Evolutionary conservation across 2,797 vertebrate species (phyloP), one percentile per base, ranked within the genome.

Genomic region (Acrossocheilus fasciatus): DNA sequence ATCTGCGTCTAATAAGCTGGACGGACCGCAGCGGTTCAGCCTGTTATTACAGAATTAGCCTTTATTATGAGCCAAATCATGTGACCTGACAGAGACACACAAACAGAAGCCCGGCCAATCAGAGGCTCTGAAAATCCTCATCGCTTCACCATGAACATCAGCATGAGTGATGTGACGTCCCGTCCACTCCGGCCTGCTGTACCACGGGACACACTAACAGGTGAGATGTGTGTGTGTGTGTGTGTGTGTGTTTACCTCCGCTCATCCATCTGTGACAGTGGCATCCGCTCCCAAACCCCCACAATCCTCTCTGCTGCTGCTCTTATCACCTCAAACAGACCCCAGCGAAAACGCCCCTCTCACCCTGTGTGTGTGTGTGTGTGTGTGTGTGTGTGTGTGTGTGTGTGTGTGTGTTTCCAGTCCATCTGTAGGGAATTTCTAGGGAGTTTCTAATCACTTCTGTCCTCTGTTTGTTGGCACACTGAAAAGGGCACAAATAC

Each of bases 401-500:
- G 41, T 82, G 23, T 81, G 54, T 83, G 66, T 59, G 45, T 82
- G 26, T 70, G 64, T 70, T 43, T 72, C 36, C 52, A 1, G 54
- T 80, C 6, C 43, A 15, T 87, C 73, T 70, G 62, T n/a, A 62
- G 70, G 69, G 70, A 59, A 62, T 83, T 81, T 81, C 78, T 68
- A 66, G 59, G 70, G 82, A 83, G 82, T 83, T 83, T 83, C 70
- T 75, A 83, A 83, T 75, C 82, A 73, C 52, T 18, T 50, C 62
- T 73, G 39, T 34, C n/a, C 66, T 47, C 68, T 88, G 85, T 64
- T 41, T 59, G 66, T 81, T 81, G 92, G 78, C 90, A 88, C 90
- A 87, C 88, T 85, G 72, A 26, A 91, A 91, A 88, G 90, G 90
- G 83, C 79, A 88, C 81, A 87, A 45, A 85, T 20, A 26, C 70